Evolutionary conservation across 2,113 vertebrate genomes (phyloP).

Genomic region (Suncus etruscus): DNA sequence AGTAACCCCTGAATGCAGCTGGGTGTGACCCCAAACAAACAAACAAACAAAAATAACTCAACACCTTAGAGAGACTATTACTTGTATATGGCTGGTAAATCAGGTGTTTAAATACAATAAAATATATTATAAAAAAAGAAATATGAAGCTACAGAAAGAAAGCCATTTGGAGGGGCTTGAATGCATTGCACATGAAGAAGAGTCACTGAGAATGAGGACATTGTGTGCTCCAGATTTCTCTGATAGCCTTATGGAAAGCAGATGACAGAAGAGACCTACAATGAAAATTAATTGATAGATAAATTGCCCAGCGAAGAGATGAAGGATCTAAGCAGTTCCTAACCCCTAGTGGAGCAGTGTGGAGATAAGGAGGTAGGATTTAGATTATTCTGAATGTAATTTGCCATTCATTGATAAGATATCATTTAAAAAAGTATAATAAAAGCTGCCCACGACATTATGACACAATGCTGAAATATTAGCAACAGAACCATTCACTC

Average conservation of each 20-base stretch:
- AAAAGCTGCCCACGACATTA: slow-evolving; percentile 50
- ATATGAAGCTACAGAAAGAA: not conserved
- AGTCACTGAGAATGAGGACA: slow-evolving; percentile 14
- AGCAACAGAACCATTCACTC: slow-evolving; percentile 27
- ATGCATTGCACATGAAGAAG: not conserved
- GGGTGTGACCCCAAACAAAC: no score
- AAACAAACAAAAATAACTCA: no score
- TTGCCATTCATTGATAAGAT: slow-evolving; percentile 38
- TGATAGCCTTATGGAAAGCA: not conserved
- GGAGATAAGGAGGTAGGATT: not conserved
- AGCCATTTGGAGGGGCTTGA: not conserved
- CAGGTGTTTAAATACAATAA: no score
- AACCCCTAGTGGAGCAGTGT: not conserved
- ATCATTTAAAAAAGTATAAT: slow-evolving; percentile 26
- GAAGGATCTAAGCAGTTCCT: not conserved
- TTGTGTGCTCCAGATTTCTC: not conserved
- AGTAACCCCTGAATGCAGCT: not conserved
- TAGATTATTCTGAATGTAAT: not conserved
- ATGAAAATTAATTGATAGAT: slow-evolving; percentile 29
- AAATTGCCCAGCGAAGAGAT: not conserved
- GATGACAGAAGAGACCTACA: not conserved
- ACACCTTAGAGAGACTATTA: not conserved
- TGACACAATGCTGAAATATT: not conserved
- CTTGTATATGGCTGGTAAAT: not conserved
- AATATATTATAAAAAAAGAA: no score